These are phyloP conservation scores for Alethe castanea DNA, from an alignment of 2,113 vertebrate species.

Conservation along the genomic window DNA sequence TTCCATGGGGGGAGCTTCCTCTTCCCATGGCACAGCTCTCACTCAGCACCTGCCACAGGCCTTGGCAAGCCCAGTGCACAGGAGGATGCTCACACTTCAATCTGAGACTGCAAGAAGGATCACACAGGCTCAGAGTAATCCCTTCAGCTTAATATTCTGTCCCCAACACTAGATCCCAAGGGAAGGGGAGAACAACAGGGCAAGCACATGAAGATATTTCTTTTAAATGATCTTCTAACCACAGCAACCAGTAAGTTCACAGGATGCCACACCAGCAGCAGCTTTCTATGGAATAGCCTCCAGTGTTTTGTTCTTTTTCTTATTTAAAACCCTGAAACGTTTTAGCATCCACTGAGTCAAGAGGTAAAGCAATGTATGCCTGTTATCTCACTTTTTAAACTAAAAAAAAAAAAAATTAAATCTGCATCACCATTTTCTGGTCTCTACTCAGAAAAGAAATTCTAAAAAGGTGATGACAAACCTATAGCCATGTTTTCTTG, in stretches of 20 bases:
- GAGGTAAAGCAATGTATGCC: background rate
- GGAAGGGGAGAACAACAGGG: background rate
- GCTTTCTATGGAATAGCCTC: background rate
- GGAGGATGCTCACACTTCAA: background rate
- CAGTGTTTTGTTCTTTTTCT: background rate
- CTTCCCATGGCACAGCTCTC: background rate
- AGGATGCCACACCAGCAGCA: background rate
- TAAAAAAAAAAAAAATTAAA: background rate
- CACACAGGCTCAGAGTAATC: background rate
- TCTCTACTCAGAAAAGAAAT: background rate
- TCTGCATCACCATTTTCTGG: background rate
- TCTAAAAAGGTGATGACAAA: background rate
- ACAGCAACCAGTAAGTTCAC: background rate
- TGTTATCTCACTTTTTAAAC: background rate
- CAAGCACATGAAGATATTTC: background rate
- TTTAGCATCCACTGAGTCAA: background rate
- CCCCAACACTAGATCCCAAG: background rate
- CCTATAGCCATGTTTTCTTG: background rate
- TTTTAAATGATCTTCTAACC: background rate
- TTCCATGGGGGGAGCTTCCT: background rate
- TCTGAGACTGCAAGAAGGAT: background rate
- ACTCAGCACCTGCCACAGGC: background rate
- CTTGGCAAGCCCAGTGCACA: background rate
- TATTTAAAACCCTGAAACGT: background rate
- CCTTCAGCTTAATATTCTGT: background rate